Conservation (phyloP, 2,797 vertebrate species). For the Sparidentex hasta region DNA sequence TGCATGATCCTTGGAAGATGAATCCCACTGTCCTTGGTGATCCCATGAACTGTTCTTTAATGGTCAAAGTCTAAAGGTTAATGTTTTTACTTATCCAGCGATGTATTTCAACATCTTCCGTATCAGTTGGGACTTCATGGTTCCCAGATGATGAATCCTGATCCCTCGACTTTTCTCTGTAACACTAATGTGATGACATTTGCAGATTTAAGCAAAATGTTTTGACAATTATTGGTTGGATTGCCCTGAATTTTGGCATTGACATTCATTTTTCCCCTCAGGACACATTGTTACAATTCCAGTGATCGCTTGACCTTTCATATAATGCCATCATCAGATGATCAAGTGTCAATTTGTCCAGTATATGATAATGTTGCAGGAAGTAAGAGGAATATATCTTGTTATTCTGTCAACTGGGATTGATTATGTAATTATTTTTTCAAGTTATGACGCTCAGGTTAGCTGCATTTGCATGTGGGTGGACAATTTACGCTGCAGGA, state of each 20-base stretch:
- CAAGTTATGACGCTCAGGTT: conserved; percentile 31
- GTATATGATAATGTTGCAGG: neutral
- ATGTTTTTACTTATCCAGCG: neutral
- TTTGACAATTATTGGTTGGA: neutral
- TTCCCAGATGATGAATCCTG: neutral
- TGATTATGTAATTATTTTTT: conserved; percentile 35
- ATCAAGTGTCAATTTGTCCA: neutral
- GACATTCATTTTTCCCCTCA: neutral
- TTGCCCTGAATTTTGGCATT: neutral
- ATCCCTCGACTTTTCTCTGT: neutral
- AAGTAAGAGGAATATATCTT: conserved; percentile 8
- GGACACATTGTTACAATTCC: neutral
- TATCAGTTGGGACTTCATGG: neutral
- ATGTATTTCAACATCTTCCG: neutral
- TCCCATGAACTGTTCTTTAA: neutral
- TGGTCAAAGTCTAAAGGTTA: neutral
- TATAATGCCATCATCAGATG: neutral
- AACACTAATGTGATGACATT: neutral
- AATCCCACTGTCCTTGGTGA: neutral
- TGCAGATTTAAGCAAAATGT: neutral
- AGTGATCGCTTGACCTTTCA: neutral
- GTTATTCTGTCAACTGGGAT: conserved; percentile 16
- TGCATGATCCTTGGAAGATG: neutral
- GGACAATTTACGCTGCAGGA: conserved; percentile 58
- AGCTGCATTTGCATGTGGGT: conserved; percentile 54